Evolutionary conservation across 1,140 invertebrate genomes (phyloP), one percentile per base, ranked within the genome.

Genomic region (Drosophila insularis): DNA sequence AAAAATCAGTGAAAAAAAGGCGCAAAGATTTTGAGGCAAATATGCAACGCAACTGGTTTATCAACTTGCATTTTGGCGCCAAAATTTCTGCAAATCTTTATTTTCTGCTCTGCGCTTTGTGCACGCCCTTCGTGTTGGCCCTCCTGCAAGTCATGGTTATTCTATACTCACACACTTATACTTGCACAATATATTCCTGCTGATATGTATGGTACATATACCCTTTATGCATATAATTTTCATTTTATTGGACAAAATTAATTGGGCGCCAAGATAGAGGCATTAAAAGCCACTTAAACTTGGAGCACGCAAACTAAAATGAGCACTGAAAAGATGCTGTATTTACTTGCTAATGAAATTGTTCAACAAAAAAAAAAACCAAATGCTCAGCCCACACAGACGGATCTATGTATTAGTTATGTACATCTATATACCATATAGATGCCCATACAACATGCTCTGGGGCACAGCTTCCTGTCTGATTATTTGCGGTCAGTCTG

Each of bases 31-130:
- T 81, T 82, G 70, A 78, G 65, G 70, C 65, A 71, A 84, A 78
- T 84, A 89, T 89, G 84, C 85, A 89, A 87, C 82, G 80, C 84
- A 89, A 89, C 84, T 89, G 84, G 84, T 89, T 89, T 89, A 89
- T 89, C 84, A 89, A 89, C 84, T 89, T 89, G 84, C 84, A 89
- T 89, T 89, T 89, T 89, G 84, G 84, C 84, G 84, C 84, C 84
- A 89, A 89, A 89, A 89, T 89, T 89, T 89, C 84, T 89, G 84
- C 84, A 89, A 89, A 89, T 89, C 84, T 89, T 68, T 82, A 74
- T 68, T 65, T 71, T 63, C 81, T 72, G 78, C 74, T 74, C 74
- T 78, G 78, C 70, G 80, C 84, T 71, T 87, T 87, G 87, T 87
- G 67, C 64, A 64, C 73, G 84, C 84, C 84, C 84, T 89, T 84